Conservation (phyloP, 1,140 invertebrate species). For the Macrocentrus cingulum region DNA sequence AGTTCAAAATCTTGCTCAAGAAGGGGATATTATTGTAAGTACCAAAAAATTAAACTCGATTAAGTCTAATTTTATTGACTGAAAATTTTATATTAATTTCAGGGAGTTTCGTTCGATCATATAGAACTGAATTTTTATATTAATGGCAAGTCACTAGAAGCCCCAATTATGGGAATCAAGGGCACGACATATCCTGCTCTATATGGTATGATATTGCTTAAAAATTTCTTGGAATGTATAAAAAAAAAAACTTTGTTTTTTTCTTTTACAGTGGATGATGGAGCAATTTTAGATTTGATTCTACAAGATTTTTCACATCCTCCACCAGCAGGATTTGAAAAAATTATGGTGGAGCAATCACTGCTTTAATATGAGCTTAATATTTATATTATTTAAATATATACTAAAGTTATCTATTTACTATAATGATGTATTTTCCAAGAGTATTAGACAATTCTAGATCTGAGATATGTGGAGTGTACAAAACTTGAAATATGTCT, state of each 20-base stretch:
- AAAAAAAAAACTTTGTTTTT: conserved; percentile 26
- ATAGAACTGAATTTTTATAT: conserved; percentile 94
- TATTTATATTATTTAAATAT: conserved; percentile 2
- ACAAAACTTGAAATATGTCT: neutral
- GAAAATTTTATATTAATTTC: conserved; percentile 42
- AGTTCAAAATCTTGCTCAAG: conserved; percentile 72
- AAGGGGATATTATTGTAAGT: conserved; percentile 90
- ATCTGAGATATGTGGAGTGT: neutral
- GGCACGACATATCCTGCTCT: conserved; percentile 91
- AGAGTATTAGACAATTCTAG: neutral
- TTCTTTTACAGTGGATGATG: conserved; percentile 87
- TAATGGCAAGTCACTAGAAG: conserved; percentile 86
- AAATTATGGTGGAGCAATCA: conserved; percentile 97
- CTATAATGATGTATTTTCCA: neutral
- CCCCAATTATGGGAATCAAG: conserved; percentile 84
- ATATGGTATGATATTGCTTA: conserved; percentile 70
- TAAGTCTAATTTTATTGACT: neutral
- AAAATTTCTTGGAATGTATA: conserved; percentile 13
- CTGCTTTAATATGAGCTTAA: conserved; percentile 74
- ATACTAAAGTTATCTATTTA: neutral
- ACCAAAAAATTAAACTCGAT: conserved; percentile 13
- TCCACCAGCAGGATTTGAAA: conserved; percentile 88
- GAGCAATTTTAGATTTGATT: conserved; percentile 93
- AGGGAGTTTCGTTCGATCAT: conserved; percentile 94
- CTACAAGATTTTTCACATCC: conserved; percentile 85